Evolutionary conservation across 2,888 invertebrate genomes (phyloP).

Genomic region (Zhengitettix transpicula): DNA sequence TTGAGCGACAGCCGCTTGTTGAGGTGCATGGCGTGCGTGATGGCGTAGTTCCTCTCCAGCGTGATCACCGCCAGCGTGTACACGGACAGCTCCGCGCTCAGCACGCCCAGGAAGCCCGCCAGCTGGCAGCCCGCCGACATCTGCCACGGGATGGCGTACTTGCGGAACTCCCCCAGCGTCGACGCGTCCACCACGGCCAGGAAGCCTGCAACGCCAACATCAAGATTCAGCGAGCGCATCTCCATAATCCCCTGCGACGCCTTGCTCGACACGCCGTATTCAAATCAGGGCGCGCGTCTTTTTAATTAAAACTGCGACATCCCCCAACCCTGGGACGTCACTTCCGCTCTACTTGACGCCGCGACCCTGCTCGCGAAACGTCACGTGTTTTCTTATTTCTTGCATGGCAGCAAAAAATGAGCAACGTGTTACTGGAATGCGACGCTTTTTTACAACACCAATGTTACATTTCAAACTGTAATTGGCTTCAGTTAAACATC

Average conservation of each 20-base stretch:
- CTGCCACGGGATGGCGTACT: conserved; percentile 95
- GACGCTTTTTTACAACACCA: too few species aligned
- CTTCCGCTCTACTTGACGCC: neutral
- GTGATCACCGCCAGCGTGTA: conserved; percentile 94
- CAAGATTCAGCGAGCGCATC: too few species aligned
- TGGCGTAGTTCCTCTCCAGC: conserved; percentile 88
- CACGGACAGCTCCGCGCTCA: conserved; percentile 86
- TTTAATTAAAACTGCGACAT: neutral
- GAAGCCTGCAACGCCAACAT: too few species aligned
- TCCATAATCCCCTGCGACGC: too few species aligned
- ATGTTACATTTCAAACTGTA: too few species aligned
- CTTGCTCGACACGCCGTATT: neutral
- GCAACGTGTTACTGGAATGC: too few species aligned
- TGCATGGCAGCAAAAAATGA: too few species aligned
- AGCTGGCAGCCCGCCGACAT: conserved; percentile 84
- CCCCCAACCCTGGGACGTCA: too few species aligned
- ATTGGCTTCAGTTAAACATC: too few species aligned
- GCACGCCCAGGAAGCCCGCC: conserved; percentile 86
- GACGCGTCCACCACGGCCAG: conserved; percentile 91
- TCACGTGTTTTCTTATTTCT: too few species aligned
- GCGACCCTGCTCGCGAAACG: too few species aligned
- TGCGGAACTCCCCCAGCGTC: conserved; percentile 88
- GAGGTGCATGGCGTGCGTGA: conserved; percentile 93
- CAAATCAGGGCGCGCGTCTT: neutral
- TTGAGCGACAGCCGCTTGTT: conserved; percentile 81